Evolutionary conservation across 2,113 vertebrate genomes (phyloP).

Genomic region (Pteruthius melanotis): DNA sequence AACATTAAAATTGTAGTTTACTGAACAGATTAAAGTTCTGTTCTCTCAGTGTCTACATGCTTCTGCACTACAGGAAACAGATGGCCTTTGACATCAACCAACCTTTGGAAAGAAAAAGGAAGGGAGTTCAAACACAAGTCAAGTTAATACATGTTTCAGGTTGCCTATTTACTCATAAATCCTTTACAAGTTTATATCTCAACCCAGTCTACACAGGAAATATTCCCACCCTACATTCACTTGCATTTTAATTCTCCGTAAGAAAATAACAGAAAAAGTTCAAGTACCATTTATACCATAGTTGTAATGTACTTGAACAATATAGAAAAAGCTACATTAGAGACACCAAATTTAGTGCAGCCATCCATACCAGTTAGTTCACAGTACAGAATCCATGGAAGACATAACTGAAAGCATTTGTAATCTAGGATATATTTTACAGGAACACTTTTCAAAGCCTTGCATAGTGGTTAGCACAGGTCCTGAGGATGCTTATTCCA

Average conservation of each 20-base stretch:
- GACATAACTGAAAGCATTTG: background rate
- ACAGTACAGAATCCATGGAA: background rate
- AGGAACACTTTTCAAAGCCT: background rate
- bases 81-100: conserved; percentile 35
- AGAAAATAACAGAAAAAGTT: background rate
- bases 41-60: background rate
- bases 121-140: conserved; percentile 10
- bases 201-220: background rate
- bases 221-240: background rate
- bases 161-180: conserved; percentile 21
- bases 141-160: background rate
- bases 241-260: background rate
- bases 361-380: background rate
- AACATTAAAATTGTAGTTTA: conserved; percentile 4
- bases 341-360: background rate
- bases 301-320: background rate
- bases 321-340: background rate
- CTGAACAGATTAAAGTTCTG: conserved; percentile 9
- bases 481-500: background rate
- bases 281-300: background rate
- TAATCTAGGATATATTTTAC: background rate
- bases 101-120: conserved; percentile 8
- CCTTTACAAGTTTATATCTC: background rate
- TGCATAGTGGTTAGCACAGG: background rate
- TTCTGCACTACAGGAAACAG: conserved; percentile 52